phyloP scores from a whole-genome alignment of 2,888 invertebrate species.

The Phengaris arion region DNA sequence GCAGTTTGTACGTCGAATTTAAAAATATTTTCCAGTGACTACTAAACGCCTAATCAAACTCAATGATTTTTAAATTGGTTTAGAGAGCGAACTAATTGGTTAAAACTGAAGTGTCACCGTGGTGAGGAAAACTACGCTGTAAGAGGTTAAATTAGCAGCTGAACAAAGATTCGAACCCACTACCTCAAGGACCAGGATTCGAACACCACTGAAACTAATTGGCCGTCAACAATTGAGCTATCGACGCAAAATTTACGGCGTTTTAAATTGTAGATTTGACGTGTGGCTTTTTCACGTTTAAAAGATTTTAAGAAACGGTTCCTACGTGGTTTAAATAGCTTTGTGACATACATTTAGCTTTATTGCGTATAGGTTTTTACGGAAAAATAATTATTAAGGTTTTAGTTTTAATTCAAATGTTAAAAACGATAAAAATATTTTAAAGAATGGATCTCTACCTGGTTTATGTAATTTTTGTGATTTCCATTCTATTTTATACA shows the following conservation, averaged over 20 bases:
- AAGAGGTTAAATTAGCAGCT: slow-evolving; percentile 16
- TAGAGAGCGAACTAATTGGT: slow-evolving; percentile 29
- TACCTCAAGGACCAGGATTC: not conserved
- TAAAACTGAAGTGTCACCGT: slow-evolving; percentile 29
- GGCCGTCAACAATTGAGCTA: slow-evolving; percentile 7
- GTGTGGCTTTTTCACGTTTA: not conserved
- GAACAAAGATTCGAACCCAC: slow-evolving; percentile 28
- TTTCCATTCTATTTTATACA: too few species aligned
- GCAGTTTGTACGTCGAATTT: too few species aligned
- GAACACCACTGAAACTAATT: slow-evolving; percentile 24
- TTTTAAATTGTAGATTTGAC: slow-evolving; percentile 11
- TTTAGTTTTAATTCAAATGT: too few species aligned
- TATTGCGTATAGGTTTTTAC: too few species aligned
- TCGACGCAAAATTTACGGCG: slow-evolving; percentile 1
- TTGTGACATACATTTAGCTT: too few species aligned
- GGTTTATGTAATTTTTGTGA: too few species aligned
- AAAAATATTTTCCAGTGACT: not conserved
- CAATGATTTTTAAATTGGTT: not conserved
- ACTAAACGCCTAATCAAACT: not conserved
- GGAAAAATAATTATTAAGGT: too few species aligned
- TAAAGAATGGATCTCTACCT: too few species aligned
- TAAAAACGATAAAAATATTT: too few species aligned
- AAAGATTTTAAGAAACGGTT: too few species aligned
- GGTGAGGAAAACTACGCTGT: slow-evolving; percentile 30
- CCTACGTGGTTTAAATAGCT: too few species aligned